phyloP scores from a whole-genome alignment of 2,113 vertebrate species.

The Nannospalax galili region DNA sequence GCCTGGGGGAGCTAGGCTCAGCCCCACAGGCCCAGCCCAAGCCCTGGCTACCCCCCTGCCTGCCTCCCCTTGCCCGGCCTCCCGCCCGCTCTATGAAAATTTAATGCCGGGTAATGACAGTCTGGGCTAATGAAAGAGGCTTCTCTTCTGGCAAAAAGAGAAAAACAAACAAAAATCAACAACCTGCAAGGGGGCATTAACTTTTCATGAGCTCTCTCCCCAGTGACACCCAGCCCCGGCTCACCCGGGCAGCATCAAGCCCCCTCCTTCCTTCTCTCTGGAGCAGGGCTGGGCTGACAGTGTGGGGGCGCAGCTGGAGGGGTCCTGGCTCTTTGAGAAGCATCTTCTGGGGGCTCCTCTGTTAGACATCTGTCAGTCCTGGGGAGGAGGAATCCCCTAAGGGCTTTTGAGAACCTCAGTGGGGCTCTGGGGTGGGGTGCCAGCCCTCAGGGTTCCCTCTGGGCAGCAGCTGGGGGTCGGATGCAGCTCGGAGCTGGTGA shows the following conservation, averaged over 20 bases:
- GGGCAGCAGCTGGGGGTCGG: background rate
- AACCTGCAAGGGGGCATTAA: conserved; percentile 83
- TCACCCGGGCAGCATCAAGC: conserved; percentile 48
- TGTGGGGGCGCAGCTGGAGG: background rate
- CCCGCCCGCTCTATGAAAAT: conserved; percentile 78
- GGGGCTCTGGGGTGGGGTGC: background rate
- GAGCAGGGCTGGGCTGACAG: background rate
- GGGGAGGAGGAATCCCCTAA: background rate
- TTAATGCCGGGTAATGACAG: conserved; percentile 83
- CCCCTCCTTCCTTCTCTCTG: conserved; percentile 1
- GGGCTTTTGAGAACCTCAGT: background rate
- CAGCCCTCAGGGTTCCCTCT: background rate
- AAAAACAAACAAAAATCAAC: conserved; percentile 85
- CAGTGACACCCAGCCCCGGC: conserved; percentile 70
- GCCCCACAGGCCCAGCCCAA: conserved; percentile 60
- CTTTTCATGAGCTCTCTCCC: conserved; percentile 81
- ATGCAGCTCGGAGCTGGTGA: background rate
- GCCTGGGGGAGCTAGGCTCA: conserved; percentile 22
- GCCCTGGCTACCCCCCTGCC: conserved; percentile 40
- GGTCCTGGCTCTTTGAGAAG: background rate
- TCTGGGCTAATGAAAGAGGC: conserved; percentile 83
- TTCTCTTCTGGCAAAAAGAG: conserved; percentile 83
- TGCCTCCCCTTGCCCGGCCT: conserved; percentile 68
- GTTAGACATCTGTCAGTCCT: background rate
- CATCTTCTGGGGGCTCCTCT: background rate